Conservation (phyloP, 2,797 vertebrate species). For the Sus cebifrons region DNA sequence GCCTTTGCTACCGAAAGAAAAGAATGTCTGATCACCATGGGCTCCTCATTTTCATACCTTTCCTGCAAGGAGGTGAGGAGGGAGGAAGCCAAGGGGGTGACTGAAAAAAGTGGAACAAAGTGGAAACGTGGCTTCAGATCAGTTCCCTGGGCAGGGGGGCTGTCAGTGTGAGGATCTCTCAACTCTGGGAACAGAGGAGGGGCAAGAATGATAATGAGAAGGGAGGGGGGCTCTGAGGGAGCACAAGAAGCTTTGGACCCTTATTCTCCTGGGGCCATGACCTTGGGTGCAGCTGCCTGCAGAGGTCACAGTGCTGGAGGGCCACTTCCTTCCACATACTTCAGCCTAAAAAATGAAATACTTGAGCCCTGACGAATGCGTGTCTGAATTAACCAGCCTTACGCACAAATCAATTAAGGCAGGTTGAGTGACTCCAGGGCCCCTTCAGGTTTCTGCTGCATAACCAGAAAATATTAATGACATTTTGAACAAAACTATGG, state of each 20-base stretch:
- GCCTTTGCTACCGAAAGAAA: constrained; percentile 83
- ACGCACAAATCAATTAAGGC: constrained; percentile 86
- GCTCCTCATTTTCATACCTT: constrained; percentile 44
- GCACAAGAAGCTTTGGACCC: background rate
- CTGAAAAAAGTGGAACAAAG: constrained; percentile 71
- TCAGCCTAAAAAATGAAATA: constrained; percentile 63
- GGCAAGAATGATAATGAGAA: background rate
- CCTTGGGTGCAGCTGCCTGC: constrained; percentile 66
- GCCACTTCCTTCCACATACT: background rate
- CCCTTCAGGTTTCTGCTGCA: constrained; percentile 83
- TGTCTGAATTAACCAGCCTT: constrained; percentile 83
- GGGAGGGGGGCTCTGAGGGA: too few relatives aligned
- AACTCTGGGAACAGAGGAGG: constrained; percentile 14
- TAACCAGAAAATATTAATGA: constrained; percentile 87
- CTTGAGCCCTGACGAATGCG: constrained; percentile 83
- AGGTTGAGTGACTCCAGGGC: constrained; percentile 78
- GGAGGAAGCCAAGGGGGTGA: background rate
- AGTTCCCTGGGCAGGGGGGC: constrained; percentile 65
- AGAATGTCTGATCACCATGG: constrained; percentile 76
- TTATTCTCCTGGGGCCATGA: background rate
- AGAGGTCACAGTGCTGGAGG: background rate
- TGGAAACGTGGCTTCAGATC: constrained; percentile 69
- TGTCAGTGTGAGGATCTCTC: constrained; percentile 2
- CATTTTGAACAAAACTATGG: constrained; percentile 69
- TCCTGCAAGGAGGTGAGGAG: constrained; percentile 53